Evolutionary conservation across 2,797 vertebrate genomes (phyloP), one percentile per base, ranked within the genome.

Genomic region (Aphelocoma californica): DNA sequence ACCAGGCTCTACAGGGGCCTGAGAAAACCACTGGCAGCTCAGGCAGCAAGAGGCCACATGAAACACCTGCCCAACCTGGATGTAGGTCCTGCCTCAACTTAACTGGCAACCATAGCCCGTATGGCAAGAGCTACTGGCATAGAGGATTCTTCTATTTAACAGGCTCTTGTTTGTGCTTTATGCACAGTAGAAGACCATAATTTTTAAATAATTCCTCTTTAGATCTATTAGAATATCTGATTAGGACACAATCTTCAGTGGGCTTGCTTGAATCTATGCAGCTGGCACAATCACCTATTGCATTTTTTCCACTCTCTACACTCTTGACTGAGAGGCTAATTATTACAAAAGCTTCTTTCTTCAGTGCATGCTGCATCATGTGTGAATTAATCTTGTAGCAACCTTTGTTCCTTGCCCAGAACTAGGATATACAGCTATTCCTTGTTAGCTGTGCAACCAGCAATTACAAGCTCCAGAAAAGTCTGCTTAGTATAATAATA

Each of bases 321-420:
- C 34, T 70, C 57, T 84, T 92, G 47, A 80, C 12, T 69, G 64
- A 93, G 69, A 40, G 87, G 82, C 58, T 92, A 93, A 86, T 81
- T 91, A 91, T 69, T 90, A 88, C 57, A 80, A 90, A 95, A 83
- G 61, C 69, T 62, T 34, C 70, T 75, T 86, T 94, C 81, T 88
- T 77, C 56, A 72, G n/a, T 19, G 47, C 19, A 18, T 38, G 71
- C 81, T 81, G 67, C 62, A 79, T 69, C n/a, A 38, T 28, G 29
- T 66, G 81, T 79, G 86, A 92, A 86, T 58, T 75, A 85, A 77
- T 85, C 78, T 86, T 64, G 32, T 60, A 67, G 74, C 65, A 95
- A 93, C 60, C 64, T 93, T 87, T 85, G 65, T 69, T 85, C 72
- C 38, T 87, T 64, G 13, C 32, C 73, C 74, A 74, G 67, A 89